Percentiles rank a stretch among this genome's conserved stretches.
Evolutionary conservation across 2,113 vertebrate species (phyloP).

Genomic region (Pseudois nayaur): DNA sequence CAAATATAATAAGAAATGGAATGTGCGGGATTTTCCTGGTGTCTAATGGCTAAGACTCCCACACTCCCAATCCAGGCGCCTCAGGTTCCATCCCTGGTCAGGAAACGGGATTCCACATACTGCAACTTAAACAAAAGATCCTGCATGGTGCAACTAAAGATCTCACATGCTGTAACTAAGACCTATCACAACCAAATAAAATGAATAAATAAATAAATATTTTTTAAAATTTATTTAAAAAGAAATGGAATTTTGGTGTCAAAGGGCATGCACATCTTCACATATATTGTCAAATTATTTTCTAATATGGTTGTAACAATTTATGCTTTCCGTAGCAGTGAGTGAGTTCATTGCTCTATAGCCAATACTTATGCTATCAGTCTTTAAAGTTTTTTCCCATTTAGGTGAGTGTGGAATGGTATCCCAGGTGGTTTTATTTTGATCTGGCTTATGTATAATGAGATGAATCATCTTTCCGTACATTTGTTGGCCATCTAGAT

Average conservation of each 20-base stretch:
- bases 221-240: fast-evolving
- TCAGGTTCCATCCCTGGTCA: neutral
- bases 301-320: neutral
- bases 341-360: neutral
- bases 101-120: neutral
- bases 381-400: neutral
- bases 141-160: neutral
- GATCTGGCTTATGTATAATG: neutral
- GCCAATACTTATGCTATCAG: neutral
- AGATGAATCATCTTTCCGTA: neutral
- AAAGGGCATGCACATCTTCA: neutral
- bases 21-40: neutral
- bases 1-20: neutral
- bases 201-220: neutral
- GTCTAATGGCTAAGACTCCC: neutral
- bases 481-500: neutral
- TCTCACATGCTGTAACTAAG: neutral
- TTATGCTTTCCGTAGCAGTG: neutral
- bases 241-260: neutral
- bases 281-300: neutral
- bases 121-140: neutral
- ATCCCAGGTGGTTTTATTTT: neutral
- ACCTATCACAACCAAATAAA: neutral
- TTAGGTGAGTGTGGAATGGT: neutral
- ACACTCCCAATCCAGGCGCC: neutral